Evolutionary conservation across 1,140 invertebrate genomes (phyloP).

Genomic region (Eupeodes corollae): DNA sequence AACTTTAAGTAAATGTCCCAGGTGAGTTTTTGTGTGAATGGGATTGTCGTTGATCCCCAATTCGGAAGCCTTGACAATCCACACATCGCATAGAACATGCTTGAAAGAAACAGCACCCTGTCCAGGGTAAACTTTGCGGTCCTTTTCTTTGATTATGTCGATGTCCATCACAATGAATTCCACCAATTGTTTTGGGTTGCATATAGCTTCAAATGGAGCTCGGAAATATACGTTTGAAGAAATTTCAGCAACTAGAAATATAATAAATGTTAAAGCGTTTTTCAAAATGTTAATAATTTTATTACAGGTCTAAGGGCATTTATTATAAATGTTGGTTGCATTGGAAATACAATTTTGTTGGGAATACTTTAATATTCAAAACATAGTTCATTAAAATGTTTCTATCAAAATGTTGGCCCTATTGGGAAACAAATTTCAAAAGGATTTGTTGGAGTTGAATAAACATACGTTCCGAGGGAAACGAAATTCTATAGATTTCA

Average conservation of each 20-base stretch:
- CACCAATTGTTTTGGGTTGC: conserved; percentile 78
- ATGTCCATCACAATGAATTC: conserved; percentile 95
- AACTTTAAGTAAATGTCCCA: conserved; percentile 85
- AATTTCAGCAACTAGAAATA: conserved; percentile 67
- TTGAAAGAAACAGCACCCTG: conserved; percentile 76
- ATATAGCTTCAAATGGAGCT: conserved; percentile 73
- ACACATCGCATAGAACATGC: conserved; percentile 87
- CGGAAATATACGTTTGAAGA: conserved; percentile 73
- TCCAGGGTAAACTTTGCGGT: conserved; percentile 68
- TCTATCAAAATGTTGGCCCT: no score
- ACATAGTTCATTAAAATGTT: no score
- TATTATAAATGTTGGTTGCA: no score
- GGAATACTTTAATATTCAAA: no score
- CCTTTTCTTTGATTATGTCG: conserved; percentile 67
- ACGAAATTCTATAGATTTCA: no score
- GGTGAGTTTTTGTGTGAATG: conserved; percentile 80
- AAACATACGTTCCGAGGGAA: no score
- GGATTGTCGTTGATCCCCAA: conserved; percentile 72
- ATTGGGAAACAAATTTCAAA: no score
- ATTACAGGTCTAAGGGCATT: no score
- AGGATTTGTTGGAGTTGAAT: no score
- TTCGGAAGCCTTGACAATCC: conserved; percentile 83
- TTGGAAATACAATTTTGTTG: no score
- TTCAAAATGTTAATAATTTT: not conserved
- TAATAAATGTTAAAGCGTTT: not conserved